A percentile compares a stretch with the other conserved stretches of the same genome.
phyloP scores from a whole-genome alignment of 1,140 invertebrate genomes.

The Lepidurus arcticus region DNA sequence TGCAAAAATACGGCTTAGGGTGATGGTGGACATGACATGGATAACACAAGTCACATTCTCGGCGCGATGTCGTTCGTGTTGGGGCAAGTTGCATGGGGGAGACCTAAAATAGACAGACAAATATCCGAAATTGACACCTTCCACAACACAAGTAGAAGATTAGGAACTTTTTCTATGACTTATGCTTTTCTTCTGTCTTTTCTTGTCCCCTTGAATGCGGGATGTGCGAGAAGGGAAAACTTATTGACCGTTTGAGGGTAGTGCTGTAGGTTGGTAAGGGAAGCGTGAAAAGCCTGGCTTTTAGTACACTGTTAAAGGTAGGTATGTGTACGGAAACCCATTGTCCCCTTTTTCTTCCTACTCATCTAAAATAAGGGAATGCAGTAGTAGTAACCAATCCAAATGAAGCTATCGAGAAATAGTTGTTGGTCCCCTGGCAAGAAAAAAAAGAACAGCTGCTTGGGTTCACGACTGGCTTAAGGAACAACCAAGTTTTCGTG shows the following conservation, averaged over 20 bases:
- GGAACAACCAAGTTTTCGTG: not conserved
- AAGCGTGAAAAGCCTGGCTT: conserved; percentile 7
- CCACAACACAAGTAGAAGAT: not conserved
- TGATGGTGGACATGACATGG: conserved; percentile 15
- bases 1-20: conserved; percentile 9
- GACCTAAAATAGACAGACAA: conserved; percentile 16
- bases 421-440: too few species aligned
- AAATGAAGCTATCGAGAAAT: too few species aligned
- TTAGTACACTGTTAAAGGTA: not conserved
- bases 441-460: not conserved
- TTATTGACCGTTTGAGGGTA: conserved; percentile 19
- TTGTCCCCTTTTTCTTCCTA: not conserved
- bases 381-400: not conserved
- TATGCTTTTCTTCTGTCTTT: not conserved
- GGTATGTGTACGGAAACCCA: not conserved
- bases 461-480: not conserved
- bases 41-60: conserved; percentile 22
- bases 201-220: not conserved
- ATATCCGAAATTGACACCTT: conserved; percentile 10
- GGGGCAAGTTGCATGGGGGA: not conserved
- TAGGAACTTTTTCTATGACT: not conserved
- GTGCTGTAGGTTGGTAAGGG: not conserved
- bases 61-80: not conserved
- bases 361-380: not conserved
- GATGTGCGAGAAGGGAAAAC: conserved; percentile 4